phyloP scores from a whole-genome alignment of 2,797 vertebrate species.

The Parauchenoglanis ngamensis region DNA sequence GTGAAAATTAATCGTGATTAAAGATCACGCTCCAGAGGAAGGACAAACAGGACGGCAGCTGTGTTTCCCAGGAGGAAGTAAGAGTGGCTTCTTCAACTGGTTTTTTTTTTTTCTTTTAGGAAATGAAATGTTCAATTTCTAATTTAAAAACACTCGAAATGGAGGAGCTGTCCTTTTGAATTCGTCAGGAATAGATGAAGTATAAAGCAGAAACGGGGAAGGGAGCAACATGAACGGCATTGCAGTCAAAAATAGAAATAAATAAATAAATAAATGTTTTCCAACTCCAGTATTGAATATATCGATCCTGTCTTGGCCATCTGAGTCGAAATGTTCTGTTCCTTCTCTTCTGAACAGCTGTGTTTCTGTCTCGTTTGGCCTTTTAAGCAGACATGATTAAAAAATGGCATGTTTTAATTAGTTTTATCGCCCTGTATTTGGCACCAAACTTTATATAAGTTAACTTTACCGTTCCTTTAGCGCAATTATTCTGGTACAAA shows the following conservation, averaged over 20 bases:
- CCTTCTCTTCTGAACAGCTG: not conserved
- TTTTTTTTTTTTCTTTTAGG: not conserved
- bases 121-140: not conserved
- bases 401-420: not conserved
- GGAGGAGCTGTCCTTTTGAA: not conserved
- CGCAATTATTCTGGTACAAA: not conserved
- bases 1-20: conserved; percentile 18
- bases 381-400: not conserved
- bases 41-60: conserved; percentile 14
- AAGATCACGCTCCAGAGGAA: conserved; percentile 5
- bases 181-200: not conserved
- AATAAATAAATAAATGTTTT: not conserved
- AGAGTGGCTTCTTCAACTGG: not conserved
- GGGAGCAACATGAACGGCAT: not conserved
- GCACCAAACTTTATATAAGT: not conserved
- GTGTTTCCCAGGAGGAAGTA: conserved; percentile 18
- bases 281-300: not conserved
- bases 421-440: not conserved
- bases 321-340: not conserved
- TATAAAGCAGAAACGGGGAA: not conserved
- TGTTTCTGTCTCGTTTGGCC: not conserved
- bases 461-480: not conserved
- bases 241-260: not conserved
- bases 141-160: not conserved
- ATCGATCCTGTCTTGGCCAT: not conserved